A percentile compares a stretch with the other conserved stretches of the same genome.
phyloP scores from a whole-genome alignment of 2,797 vertebrate species.

The Paedocypris micromegethes region DNA sequence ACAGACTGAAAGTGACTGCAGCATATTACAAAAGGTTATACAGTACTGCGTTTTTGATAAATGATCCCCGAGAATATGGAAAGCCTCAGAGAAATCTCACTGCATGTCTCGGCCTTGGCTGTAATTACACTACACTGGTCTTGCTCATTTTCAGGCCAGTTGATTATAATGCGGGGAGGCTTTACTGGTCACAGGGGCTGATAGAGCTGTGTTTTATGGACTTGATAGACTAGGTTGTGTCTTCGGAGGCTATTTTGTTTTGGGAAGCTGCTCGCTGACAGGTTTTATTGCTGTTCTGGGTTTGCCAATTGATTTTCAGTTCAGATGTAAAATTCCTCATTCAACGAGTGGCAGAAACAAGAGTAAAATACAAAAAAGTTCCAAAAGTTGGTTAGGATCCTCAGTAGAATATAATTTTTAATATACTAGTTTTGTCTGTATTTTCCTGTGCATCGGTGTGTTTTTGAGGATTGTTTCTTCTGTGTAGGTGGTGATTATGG shows the following conservation, averaged over 20 bases:
- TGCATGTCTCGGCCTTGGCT: conserved; percentile 21
- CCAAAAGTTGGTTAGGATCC: neutral
- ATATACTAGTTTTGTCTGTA: no score
- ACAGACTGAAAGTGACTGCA: conserved; percentile 23
- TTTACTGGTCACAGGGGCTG: conserved; percentile 32
- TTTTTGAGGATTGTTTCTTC: conserved; percentile 12
- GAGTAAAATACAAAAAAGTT: conserved; percentile 11
- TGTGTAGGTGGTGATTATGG: conserved; percentile 93
- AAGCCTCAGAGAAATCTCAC: conserved; percentile 29
- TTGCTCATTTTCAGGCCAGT: conserved; percentile 32
- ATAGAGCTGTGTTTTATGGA: conserved; percentile 38
- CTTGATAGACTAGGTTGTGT: conserved; percentile 29
- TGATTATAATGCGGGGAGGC: conserved; percentile 40
- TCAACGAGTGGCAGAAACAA: conserved; percentile 28
- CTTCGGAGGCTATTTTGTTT: conserved; percentile 39
- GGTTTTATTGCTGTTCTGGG: conserved; percentile 25
- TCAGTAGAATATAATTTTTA: neutral
- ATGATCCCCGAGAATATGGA: conserved; percentile 39
- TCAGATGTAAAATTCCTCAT: conserved; percentile 31
- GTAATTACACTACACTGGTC: conserved; percentile 34
- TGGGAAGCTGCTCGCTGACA: conserved; percentile 5
- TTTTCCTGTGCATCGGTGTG: neutral
- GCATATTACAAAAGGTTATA: conserved; percentile 38
- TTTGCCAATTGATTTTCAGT: conserved; percentile 37
- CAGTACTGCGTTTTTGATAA: conserved; percentile 35